Base-by-base conservation (phyloP, 2,113 vertebrate species). In the Cariama cristata region DNA sequence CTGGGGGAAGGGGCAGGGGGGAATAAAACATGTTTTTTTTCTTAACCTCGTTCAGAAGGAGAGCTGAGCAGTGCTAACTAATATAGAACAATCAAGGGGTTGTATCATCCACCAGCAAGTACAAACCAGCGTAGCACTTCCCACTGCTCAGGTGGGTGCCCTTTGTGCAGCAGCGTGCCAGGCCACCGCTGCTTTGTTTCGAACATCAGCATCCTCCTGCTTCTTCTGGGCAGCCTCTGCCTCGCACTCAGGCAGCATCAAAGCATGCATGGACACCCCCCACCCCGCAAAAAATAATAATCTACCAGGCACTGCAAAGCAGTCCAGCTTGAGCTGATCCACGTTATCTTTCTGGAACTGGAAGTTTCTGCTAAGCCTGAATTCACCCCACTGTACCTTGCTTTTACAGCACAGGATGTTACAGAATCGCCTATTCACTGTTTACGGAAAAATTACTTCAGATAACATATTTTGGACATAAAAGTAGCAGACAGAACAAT, bases 1-100 rank as follows among this genome's bases (percentile, higher is more conserved):
- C 5, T 66, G 12, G 7, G 21, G 19, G 1, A 58, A 71, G 13
- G 9, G 5, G 5, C 3, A 11, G 12, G 3, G 3, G 2, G 8
- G 3, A 60, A 40, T 44, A 73, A 86, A 73, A 30, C 22, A 5
- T 4, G 33, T 2, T 1, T 3, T 11, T 47, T 85, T 80, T 11
- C 13, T 33, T 56, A 19, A 3, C 8, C 32, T 59, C 4, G 1
- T 38, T 53, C 27, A 40, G n/a, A 56, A 56, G n/a, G 33, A 80
- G 24, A 73, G 9, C 11, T 64, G 53, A 69, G 33, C 19, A 63
- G 32, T 15, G 26, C 20, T 69, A 55, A 28, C 14, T 50, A 21
- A 33, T 9, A 35, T 0, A 24, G 52, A 74, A 14, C 23, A 49
- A 4, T 1, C 30, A 11, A 24, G 44, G 22, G 22, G 8, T 49